Evolutionary conservation across 2,113 vertebrate genomes (phyloP).

Genomic region (Ameiurus melas): DNA sequence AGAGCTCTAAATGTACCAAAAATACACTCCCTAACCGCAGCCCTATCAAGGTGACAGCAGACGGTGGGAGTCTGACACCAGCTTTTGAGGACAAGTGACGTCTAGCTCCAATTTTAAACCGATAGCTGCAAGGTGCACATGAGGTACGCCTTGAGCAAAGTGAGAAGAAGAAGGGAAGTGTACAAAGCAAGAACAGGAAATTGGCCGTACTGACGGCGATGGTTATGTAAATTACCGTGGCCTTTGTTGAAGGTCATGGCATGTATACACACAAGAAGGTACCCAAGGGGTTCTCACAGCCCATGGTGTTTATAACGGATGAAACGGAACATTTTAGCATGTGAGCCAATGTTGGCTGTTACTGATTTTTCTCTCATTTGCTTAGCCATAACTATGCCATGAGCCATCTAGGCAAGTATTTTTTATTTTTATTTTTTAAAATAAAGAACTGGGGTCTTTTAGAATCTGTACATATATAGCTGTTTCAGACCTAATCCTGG

Average conservation of each 20-base stretch:
- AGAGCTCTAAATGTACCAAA: background rate
- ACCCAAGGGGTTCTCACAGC: background rate
- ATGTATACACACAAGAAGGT: background rate
- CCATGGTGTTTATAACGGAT: background rate
- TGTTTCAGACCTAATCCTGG: constrained; percentile 3
- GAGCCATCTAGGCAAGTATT: background rate
- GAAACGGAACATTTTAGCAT: background rate
- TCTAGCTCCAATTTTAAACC: background rate
- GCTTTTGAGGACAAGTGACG: background rate
- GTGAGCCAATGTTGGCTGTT: background rate
- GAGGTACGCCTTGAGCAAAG: background rate
- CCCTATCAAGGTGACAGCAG: background rate
- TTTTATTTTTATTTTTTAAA: background rate
- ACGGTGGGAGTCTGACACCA: background rate
- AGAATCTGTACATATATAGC: background rate
- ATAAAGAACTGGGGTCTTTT: background rate
- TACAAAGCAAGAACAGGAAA: background rate
- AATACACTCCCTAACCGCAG: background rate
- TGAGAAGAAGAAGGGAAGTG: background rate
- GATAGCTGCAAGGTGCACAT: background rate
- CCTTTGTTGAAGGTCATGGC: background rate
- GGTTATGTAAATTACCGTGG: background rate
- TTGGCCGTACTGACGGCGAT: background rate
- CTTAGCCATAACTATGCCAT: background rate
- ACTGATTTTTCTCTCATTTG: constrained; percentile 3